Evolutionary conservation across 2,113 vertebrate species (phyloP), one percentile per base, ranked within the genome.

Genomic region (Gadus chalcogrammus): DNA sequence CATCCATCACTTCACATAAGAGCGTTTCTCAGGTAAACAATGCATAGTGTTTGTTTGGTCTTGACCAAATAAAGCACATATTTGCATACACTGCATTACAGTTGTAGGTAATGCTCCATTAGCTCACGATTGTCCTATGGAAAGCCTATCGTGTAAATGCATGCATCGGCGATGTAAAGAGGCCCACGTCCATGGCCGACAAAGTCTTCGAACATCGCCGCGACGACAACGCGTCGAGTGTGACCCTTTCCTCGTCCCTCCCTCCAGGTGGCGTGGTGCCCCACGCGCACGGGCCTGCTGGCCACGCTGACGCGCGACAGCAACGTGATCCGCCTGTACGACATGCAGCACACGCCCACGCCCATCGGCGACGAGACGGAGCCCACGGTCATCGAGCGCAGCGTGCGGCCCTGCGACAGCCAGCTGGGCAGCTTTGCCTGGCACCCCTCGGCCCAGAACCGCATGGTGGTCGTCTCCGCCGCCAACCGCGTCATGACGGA

Each of bases 311-410:
- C 96, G 0, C 94, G 96, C 15, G 97, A 99, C 86, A 98, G 95
- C 86, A 97, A 97, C 81, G 93, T 99, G 68, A 95, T 99, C 82
- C 93, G 95, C 12, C 91, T 99, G 3, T 99, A 99, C 58, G 97
- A 99, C 90, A 99, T 99, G 97, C 97, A 99, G 69, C 96, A 99
- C 79, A 94, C 97, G 0, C 97, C 97, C 3, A 95, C 96, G 0
- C 96, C 97, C 35, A 96, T 98, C 59, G 97, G 95, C 0, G 97
- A 99, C 31, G 97, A 99, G 92, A 98, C 95, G 0, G 97, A 99
- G 85, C 97, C 97, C 7, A 98, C 96, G 35, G 98, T 99, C 84
- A 99, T 99, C 16, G 97, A 99, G 88, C 93, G 97, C 24, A 95
- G 97, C 5, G 97, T 99, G 69, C 97, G 98, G 0, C 96, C 97